A percentile compares a stretch with the other conserved stretches of the same genome.
phyloP scores from a whole-genome alignment of 2,113 vertebrate genomes.

The Aldabrachelys gigantea region DNA sequence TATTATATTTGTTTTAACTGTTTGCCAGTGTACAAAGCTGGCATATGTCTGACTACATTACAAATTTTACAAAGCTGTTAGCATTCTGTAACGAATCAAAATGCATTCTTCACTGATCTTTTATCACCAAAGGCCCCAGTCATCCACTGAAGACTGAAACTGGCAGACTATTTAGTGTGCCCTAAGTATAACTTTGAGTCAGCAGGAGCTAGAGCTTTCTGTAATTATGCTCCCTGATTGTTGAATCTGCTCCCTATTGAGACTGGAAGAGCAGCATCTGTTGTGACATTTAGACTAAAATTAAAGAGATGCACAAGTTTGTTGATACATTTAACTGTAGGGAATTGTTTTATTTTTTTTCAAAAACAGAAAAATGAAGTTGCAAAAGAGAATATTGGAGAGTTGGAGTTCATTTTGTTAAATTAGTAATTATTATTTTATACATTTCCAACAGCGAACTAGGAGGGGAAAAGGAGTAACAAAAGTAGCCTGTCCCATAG shows the following conservation, averaged over 20 bases:
- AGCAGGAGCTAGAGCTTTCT: constrained; percentile 76
- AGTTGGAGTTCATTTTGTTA: background rate
- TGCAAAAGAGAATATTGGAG: background rate
- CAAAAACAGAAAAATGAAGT: constrained; percentile 4
- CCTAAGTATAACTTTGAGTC: constrained; percentile 81
- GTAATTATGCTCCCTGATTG: constrained; percentile 81
- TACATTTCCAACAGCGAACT: background rate
- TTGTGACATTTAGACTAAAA: constrained; percentile 79
- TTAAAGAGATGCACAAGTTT: constrained; percentile 73
- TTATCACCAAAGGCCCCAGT: constrained; percentile 80
- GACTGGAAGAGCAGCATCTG: constrained; percentile 80
- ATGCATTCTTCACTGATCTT: constrained; percentile 81
- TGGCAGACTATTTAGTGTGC: constrained; percentile 75
- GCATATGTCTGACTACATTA: constrained; percentile 73
- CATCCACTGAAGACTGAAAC: constrained; percentile 73
- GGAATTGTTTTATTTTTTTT: constrained; percentile 64
- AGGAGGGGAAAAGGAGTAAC: background rate
- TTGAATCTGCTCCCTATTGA: constrained; percentile 81
- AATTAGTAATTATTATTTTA: background rate
- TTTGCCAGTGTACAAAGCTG: constrained; percentile 48
- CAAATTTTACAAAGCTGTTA: constrained; percentile 76
- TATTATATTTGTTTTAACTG: constrained; percentile 45
- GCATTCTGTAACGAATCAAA: constrained; percentile 66
- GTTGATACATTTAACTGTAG: constrained; percentile 67
- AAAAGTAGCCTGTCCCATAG: background rate